Percentiles rank a stretch among this genome's conserved stretches.
These are phyloP conservation scores for Erythrolamprus reginae DNA, from an alignment of 2,113 vertebrate species.

Conservation along the genomic window DNA sequence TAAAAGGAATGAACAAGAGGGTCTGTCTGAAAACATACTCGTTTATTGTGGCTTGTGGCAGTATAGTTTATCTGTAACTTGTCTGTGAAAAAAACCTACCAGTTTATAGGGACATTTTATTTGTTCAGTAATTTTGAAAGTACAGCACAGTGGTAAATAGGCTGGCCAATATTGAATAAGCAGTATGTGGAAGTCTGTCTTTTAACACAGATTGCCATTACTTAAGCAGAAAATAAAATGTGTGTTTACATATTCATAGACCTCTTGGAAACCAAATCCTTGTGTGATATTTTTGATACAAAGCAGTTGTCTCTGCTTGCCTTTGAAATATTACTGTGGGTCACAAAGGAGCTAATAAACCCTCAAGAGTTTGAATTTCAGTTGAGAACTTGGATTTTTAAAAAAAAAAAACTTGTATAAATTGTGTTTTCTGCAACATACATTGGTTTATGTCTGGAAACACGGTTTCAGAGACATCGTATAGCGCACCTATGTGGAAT, in stretches of 20 bases:
- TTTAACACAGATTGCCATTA: neutral
- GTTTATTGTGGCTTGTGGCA: constrained; percentile 24
- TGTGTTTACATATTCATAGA: constrained; percentile 25
- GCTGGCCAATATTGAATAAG: constrained; percentile 18
- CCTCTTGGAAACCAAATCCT: neutral
- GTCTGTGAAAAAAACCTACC: neutral
- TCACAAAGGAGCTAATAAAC: constrained; percentile 17
- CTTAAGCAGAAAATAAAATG: neutral
- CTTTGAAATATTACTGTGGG: constrained; percentile 5
- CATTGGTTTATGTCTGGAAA: constrained; percentile 23
- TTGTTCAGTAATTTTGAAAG: constrained; percentile 11
- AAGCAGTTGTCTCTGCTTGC: constrained; percentile 25
- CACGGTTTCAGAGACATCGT: constrained; percentile 16
- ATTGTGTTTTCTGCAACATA: constrained; percentile 1
- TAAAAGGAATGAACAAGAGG: neutral
- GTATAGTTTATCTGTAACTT: neutral
- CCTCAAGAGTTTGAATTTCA: neutral
- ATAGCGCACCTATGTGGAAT: neutral
- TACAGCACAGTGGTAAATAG: constrained; percentile 15
- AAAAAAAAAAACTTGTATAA: constrained; percentile 9
- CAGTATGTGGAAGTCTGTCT: neutral
- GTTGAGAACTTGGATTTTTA: constrained; percentile 30
- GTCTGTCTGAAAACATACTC: neutral
- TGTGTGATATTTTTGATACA: neutral
- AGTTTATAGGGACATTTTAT: constrained; percentile 1